Conservation (phyloP, 2,888 invertebrate species). For the Trachelus stipa region DNA sequence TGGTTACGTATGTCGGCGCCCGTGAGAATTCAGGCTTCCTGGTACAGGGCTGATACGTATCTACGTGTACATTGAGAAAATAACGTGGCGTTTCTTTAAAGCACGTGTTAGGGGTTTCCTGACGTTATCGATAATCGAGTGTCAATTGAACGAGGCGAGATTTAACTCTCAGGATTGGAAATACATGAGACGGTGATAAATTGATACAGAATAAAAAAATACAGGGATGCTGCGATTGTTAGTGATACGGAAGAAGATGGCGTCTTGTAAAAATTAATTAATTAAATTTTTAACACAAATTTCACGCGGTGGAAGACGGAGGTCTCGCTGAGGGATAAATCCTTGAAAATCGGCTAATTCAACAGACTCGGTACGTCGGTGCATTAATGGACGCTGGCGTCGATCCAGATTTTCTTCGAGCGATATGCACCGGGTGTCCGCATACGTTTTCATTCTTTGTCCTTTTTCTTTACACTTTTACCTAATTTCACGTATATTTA, state of each 20-base stretch:
- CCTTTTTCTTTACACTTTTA: slow-evolving; percentile 16
- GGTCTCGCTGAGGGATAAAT: not conserved
- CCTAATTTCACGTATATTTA: slow-evolving; percentile 15
- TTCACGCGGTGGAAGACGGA: not conserved
- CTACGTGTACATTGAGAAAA: too few species aligned
- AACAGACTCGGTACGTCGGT: slow-evolving; percentile 1
- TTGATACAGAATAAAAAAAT: not conserved
- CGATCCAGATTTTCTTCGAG: slow-evolving; percentile 35
- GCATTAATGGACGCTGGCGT: slow-evolving; percentile 44
- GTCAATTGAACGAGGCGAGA: not conserved
- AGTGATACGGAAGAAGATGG: not conserved
- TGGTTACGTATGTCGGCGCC: not conserved
- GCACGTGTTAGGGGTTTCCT: too few species aligned
- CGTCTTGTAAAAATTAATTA: not conserved
- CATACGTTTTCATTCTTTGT: slow-evolving; percentile 18
- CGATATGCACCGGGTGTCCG: slow-evolving; percentile 17
- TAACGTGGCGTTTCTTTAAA: too few species aligned
- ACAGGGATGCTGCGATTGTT: not conserved
- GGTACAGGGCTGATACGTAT: too few species aligned
- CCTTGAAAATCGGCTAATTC: not conserved
- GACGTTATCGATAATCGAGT: too few species aligned
- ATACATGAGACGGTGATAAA: not conserved
- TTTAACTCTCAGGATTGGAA: not conserved
- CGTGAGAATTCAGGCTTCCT: not conserved
- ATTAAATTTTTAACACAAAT: not conserved